phyloP scores from a whole-genome alignment of 2,797 vertebrate genomes.

The Varecia variegata region DNA sequence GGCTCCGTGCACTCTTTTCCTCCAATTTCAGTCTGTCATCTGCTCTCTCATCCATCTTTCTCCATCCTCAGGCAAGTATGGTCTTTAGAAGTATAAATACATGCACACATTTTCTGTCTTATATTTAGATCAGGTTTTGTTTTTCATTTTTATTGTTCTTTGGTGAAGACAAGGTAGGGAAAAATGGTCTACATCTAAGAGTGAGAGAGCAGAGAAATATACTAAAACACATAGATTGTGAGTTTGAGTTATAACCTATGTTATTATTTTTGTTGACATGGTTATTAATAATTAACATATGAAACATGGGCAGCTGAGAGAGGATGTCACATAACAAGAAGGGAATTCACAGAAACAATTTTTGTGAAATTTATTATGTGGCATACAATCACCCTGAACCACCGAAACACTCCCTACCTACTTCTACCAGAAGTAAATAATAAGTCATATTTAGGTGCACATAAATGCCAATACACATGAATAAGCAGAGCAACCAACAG shows the following conservation, averaged over 20 bases:
- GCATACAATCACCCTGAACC: not conserved
- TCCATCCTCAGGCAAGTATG: not conserved
- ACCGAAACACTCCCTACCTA: not conserved
- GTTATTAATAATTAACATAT: conserved; percentile 21
- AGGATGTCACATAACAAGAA: not conserved
- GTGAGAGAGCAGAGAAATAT: not conserved
- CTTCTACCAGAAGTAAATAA: not conserved
- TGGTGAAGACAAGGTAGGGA: not conserved
- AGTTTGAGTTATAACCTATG: conserved; percentile 12
- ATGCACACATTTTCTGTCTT: not conserved
- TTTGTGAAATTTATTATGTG: conserved; percentile 39
- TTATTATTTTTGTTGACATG: conserved; percentile 8
- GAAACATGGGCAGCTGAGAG: not conserved
- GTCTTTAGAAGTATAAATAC: not conserved
- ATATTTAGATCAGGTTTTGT: not conserved
- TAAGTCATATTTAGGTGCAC: not conserved
- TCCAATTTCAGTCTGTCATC: not conserved
- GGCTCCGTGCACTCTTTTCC: not conserved
- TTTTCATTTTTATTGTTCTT: not conserved
- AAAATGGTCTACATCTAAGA: not conserved
- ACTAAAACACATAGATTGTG: not conserved
- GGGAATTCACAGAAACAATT: not conserved
- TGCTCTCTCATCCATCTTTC: not conserved
- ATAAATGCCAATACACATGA: not conserved
- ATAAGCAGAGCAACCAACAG: not conserved